These are phyloP conservation scores for Peromyscus attwateri DNA, from an alignment of 2,797 vertebrate species.

Conservation along the genomic window DNA sequence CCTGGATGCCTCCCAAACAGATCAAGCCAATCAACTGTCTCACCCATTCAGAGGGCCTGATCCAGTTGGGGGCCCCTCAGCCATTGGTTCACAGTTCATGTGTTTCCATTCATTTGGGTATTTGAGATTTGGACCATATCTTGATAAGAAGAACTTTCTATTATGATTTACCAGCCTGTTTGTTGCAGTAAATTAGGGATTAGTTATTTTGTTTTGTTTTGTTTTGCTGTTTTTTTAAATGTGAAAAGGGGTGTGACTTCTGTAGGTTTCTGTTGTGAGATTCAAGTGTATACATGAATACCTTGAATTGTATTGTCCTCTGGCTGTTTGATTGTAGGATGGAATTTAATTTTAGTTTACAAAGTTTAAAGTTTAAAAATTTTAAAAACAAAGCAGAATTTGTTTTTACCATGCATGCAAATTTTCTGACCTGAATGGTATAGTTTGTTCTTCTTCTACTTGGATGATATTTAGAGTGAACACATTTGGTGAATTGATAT, in stretches of 20 bases:
- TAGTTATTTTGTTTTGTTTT: background rate
- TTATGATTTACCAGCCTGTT: conserved; percentile 19
- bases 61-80: no score
- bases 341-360: conserved; percentile 39
- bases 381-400: no score
- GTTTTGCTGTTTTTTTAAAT: background rate
- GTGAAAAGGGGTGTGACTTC: background rate
- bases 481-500: background rate
- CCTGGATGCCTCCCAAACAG: no score
- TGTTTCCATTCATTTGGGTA: no score
- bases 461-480: conserved; percentile 5
- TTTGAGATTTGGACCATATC: no score
- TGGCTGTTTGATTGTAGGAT: background rate
- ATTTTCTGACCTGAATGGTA: background rate
- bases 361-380: no score
- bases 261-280: background rate
- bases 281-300: background rate
- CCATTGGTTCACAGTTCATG: no score
- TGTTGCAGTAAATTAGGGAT: background rate
- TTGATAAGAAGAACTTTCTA: background rate
- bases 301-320: conserved; percentile 12
- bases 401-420: background rate
- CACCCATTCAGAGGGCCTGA: no score
- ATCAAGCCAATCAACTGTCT: no score
- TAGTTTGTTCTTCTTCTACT: background rate